A percentile compares a stretch with the other conserved stretches of the same genome.
These are phyloP conservation scores for Seriola aureovittata DNA, from an alignment of 2,113 vertebrate genomes.

Conservation along the genomic window DNA sequence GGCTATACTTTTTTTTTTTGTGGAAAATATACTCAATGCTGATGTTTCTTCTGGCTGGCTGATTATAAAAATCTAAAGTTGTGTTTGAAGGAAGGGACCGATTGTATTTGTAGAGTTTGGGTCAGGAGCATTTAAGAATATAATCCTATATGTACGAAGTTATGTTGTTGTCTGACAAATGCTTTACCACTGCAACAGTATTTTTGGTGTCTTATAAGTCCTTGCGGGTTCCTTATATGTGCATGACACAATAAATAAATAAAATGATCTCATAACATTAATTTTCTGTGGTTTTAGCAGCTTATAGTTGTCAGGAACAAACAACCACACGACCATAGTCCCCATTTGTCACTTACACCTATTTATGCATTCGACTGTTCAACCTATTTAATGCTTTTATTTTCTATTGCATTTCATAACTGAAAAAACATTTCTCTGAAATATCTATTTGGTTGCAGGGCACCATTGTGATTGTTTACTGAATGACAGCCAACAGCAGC, in stretches of 20 bases:
- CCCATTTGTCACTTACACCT: slow-evolving; percentile 19
- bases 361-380: neutral
- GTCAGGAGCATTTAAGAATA: neutral
- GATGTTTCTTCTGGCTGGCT: neutral
- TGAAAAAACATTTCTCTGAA: neutral
- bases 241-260: neutral
- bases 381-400: neutral
- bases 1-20: too few relatives aligned
- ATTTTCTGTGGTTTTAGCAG: neutral
- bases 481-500: slow-evolving; percentile 37
- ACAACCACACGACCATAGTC: neutral
- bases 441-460: neutral
- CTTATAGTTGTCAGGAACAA: neutral
- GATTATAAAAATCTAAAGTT: neutral
- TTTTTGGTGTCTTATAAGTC: neutral
- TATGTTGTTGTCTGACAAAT: neutral
- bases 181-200: neutral
- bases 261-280: neutral
- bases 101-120: neutral
- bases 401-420: neutral
- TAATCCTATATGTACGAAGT: neutral
- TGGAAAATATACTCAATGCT: neutral
- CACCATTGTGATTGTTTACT: neutral
- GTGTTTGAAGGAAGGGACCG: too few relatives aligned
- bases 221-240: neutral